phyloP scores from a whole-genome alignment of 1,140 invertebrate species.

The Neodiprion lecontei region DNA sequence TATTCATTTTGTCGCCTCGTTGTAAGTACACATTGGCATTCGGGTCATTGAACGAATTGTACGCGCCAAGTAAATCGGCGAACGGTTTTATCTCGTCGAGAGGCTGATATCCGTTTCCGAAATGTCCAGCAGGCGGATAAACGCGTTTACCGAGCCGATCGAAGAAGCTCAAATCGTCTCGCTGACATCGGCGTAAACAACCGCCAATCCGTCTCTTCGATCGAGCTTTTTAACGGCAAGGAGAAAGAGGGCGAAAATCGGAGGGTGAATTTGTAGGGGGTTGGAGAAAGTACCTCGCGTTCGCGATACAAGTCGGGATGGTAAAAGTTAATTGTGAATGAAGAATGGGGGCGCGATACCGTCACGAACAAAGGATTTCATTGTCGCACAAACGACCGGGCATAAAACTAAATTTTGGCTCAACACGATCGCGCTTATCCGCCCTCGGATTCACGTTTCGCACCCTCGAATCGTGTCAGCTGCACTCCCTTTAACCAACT shows the following conservation, averaged over 20 bases:
- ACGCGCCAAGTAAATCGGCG: no score
- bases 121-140: no score
- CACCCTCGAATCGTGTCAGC: no score
- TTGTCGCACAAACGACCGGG: constrained; percentile 2
- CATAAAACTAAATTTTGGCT: constrained; percentile 5
- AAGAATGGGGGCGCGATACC: background rate
- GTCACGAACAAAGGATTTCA: background rate
- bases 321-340: constrained; percentile 5
- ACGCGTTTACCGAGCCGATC: no score
- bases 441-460: no score
- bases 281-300: background rate
- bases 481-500: no score
- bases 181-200: background rate
- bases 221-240: background rate
- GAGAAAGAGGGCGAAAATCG: background rate
- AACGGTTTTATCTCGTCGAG: no score
- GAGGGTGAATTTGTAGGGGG: background rate
- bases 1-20: no score
- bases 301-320: background rate
- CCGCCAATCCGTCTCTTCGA: background rate
- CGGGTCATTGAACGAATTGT: no score
- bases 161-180: no score
- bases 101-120: no score
- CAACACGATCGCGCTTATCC: background rate
- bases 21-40: no score